phyloP scores from a whole-genome alignment of 1,140 invertebrate genomes.

The Tetramorium parvispinum region DNA sequence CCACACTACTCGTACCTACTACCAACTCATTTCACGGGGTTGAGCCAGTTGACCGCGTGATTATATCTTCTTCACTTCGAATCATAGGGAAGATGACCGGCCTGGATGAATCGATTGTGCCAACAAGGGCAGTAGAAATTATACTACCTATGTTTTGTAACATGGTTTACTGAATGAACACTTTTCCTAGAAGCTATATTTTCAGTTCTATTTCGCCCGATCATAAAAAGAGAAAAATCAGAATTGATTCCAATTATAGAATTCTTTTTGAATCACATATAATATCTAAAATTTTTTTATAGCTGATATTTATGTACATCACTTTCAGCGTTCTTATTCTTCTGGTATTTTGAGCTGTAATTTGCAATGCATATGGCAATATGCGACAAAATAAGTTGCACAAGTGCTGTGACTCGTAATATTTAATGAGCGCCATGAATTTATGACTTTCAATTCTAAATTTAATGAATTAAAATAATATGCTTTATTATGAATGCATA shows the following conservation, averaged over 20 bases:
- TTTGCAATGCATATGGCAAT: neutral
- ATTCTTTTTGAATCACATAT: neutral
- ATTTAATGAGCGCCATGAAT: neutral
- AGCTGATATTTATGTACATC: neutral
- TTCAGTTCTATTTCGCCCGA: neutral
- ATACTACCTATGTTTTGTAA: neutral
- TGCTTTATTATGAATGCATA: neutral
- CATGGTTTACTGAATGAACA: neutral
- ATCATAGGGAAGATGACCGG: neutral
- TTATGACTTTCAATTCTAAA: neutral
- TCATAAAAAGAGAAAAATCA: neutral
- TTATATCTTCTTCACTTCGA: slow-evolving; percentile 3
- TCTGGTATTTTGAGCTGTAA: neutral
- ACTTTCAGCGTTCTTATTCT: neutral
- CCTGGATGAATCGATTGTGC: neutral
- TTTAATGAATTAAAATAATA: neutral
- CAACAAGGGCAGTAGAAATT: neutral
- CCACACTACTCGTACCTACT: neutral
- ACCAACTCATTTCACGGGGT: neutral
- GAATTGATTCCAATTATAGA: neutral
- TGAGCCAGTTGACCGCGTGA: neutral
- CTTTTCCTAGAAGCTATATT: neutral
- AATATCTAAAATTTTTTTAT: neutral
- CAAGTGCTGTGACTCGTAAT: neutral
- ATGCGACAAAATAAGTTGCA: neutral